Percentiles rank a stretch among this genome's conserved stretches.
Conservation (phyloP, 2,888 invertebrate genomes). For the Metellina segmentata region DNA sequence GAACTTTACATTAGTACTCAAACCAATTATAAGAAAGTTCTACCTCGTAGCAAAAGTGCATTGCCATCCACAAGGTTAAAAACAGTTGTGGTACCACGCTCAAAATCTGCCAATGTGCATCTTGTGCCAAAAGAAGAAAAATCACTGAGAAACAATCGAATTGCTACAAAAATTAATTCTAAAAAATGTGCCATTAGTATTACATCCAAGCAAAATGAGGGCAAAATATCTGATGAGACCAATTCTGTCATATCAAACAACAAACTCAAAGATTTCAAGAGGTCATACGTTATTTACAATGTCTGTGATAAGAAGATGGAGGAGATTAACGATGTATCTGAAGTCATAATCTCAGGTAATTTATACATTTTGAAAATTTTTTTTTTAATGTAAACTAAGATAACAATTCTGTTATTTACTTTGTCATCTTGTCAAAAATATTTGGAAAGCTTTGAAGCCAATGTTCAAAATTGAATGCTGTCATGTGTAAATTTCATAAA, state of each 20-base stretch:
- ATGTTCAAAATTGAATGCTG: not conserved
- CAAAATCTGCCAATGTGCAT: constrained; percentile 44
- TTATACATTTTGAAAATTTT: constrained; percentile 23
- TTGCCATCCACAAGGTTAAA: constrained; percentile 17
- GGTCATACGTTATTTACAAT: not conserved
- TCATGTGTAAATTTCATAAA: not conserved
- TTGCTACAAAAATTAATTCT: not conserved
- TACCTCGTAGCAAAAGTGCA: constrained; percentile 55
- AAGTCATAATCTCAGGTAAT: constrained; percentile 31
- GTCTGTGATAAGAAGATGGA: constrained; percentile 2
- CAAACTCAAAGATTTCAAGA: constrained; percentile 24
- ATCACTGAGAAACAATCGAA: not conserved
- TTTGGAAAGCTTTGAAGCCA: not conserved
- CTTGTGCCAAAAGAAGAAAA: constrained; percentile 9
- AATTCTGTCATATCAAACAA: constrained; percentile 14
- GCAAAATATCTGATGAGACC: not conserved
- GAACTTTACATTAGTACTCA: not conserved
- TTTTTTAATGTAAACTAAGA: not conserved
- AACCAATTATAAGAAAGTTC: not conserved
- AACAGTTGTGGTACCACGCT: constrained; percentile 19
- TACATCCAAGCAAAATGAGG: not conserved
- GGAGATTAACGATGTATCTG: not conserved
- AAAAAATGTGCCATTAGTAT: not conserved
- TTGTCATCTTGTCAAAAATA: not conserved
- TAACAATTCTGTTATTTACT: not conserved